These are phyloP conservation scores for Tenrec ecaudatus DNA, from an alignment of 2,113 vertebrate genomes.

Conservation along the genomic window DNA sequence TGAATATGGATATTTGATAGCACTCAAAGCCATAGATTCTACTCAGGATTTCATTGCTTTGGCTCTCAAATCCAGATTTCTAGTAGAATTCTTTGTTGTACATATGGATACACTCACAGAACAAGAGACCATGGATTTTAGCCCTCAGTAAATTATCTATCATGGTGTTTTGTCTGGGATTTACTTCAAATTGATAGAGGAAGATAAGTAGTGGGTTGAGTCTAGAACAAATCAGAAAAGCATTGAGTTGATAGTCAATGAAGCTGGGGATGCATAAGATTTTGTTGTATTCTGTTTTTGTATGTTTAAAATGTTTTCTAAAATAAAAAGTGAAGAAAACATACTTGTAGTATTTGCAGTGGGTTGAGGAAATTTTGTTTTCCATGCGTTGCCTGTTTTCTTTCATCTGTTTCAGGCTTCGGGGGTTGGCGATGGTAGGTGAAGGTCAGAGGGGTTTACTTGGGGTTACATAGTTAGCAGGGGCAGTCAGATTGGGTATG, in stretches of 20 bases:
- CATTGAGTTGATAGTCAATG: neutral
- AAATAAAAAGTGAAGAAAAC: conserved; percentile 7
- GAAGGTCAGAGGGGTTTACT: conserved; percentile 35
- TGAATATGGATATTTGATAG: conserved; percentile 30
- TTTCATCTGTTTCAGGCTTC: conserved; percentile 54
- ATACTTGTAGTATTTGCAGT: conserved; percentile 23
- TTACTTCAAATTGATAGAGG: conserved; percentile 45
- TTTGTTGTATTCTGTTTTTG: conserved; percentile 40
- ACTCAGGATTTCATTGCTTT: conserved; percentile 34
- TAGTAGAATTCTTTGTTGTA: conserved; percentile 22
- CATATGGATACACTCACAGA: neutral
- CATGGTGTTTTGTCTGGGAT: neutral
- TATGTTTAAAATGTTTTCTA: conserved; percentile 7
- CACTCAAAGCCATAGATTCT: conserved; percentile 12
- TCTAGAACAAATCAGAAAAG: conserved; percentile 31
- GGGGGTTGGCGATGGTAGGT: neutral
- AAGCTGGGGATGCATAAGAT: neutral
- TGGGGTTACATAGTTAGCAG: neutral
- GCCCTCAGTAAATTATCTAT: neutral
- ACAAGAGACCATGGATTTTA: conserved; percentile 37
- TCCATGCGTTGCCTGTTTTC: neutral
- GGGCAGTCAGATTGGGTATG: conserved; percentile 17
- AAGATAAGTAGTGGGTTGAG: neutral
- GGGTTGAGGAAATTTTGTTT: neutral
- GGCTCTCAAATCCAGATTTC: conserved; percentile 23